Conservation (phyloP, 2,113 vertebrate species). For the Salvelinus fontinalis region DNA sequence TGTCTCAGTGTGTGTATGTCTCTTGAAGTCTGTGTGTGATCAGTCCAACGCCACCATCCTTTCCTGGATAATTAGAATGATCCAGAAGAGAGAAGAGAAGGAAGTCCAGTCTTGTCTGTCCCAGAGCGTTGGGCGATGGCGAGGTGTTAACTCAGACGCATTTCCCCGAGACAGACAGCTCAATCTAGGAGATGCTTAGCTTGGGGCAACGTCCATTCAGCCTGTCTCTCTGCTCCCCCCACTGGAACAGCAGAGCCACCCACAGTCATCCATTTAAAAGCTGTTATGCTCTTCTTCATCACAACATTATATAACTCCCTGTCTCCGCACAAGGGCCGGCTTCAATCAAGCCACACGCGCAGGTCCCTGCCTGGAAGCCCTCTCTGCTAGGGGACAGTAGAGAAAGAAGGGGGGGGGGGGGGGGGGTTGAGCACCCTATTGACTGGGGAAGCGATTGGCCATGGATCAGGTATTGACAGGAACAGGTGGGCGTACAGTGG, state of each 20-base stretch:
- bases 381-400: slow-evolving; percentile 7
- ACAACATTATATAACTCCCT: slow-evolving; percentile 80
- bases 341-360: slow-evolving; percentile 52
- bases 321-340: slow-evolving; percentile 49
- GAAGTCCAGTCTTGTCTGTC: slow-evolving; percentile 70
- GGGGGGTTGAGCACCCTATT: too few species aligned
- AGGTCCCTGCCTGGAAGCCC: slow-evolving; percentile 22
- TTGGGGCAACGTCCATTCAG: slow-evolving; percentile 75
- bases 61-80: slow-evolving; percentile 26
- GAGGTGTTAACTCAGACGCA: slow-evolving; percentile 80
- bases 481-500: slow-evolving; percentile 15
- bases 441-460: neutral
- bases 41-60: neutral
- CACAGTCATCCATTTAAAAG: slow-evolving; percentile 83
- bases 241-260: slow-evolving; percentile 54
- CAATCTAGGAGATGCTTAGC: slow-evolving; percentile 80
- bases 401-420: too few species aligned
- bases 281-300: slow-evolving; percentile 82
- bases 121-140: slow-evolving; percentile 63
- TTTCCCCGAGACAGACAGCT: slow-evolving; percentile 83
- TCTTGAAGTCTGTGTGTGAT: neutral
- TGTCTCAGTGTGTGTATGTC: slow-evolving; percentile 6
- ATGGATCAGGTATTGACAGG: slow-evolving; percentile 39
- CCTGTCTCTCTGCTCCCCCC: slow-evolving; percentile 63
- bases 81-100: slow-evolving; percentile 41